Evolutionary conservation across 1,140 invertebrate genomes (phyloP).

Genomic region (Pseudomyrmex gracilis): DNA sequence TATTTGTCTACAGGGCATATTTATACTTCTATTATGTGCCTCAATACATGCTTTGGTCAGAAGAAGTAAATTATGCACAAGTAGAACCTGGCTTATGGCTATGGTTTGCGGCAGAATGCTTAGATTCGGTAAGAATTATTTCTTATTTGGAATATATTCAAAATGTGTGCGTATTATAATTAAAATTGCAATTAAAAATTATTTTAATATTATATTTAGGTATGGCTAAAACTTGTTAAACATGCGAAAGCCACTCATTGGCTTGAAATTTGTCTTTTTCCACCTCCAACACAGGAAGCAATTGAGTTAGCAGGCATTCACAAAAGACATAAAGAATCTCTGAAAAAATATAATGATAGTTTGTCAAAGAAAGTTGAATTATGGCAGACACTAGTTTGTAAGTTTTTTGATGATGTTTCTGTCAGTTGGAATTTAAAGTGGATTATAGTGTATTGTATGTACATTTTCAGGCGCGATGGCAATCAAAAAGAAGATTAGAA

Average conservation of each 20-base stretch:
- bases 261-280: slow-evolving; percentile 77
- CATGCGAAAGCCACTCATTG: slow-evolving; percentile 67
- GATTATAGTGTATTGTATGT: slow-evolving; percentile 66
- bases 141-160: slow-evolving; percentile 15
- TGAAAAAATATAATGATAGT: slow-evolving; percentile 62
- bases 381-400: slow-evolving; percentile 75
- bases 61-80: slow-evolving; percentile 65
- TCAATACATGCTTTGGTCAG: slow-evolving; percentile 71
- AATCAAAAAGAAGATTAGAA: slow-evolving; percentile 76
- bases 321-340: slow-evolving; percentile 72
- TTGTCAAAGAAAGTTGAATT: slow-evolving; percentile 64
- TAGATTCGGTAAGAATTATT: slow-evolving; percentile 75
- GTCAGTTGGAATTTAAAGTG: neutral
- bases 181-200: slow-evolving; percentile 6
- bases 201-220: slow-evolving; percentile 65
- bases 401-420: slow-evolving; percentile 48
- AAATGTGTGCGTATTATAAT: neutral
- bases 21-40: slow-evolving; percentile 78
- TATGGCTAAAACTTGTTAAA: slow-evolving; percentile 73
- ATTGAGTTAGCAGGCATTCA: slow-evolving; percentile 75
- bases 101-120: slow-evolving; percentile 77
- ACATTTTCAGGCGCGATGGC: slow-evolving; percentile 74
- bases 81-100: slow-evolving; percentile 73
- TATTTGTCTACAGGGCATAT: slow-evolving; percentile 74
- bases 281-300: slow-evolving; percentile 74